Conservation (phyloP, 2,888 invertebrate species). For the Sericinus montela region DNA sequence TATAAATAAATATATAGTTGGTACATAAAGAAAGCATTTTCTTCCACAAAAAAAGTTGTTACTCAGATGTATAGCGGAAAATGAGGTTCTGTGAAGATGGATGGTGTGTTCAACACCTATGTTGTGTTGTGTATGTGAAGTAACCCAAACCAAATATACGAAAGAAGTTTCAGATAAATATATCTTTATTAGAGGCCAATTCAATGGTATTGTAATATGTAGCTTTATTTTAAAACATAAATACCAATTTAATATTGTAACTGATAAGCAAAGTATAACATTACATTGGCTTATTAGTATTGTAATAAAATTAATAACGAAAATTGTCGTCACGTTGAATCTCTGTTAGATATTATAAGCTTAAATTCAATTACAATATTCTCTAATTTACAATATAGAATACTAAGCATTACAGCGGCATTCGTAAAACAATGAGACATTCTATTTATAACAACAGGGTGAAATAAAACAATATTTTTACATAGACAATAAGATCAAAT, state of each 20-base stretch:
- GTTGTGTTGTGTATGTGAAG: no score
- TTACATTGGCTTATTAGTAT: slow-evolving; percentile 44
- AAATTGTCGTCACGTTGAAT: slow-evolving; percentile 41
- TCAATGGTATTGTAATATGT: slow-evolving; percentile 44
- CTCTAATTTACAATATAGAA: slow-evolving; percentile 45
- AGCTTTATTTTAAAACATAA: slow-evolving; percentile 14
- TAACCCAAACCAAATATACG: background rate
- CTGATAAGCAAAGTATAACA: slow-evolving; percentile 52
- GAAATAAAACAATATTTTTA: slow-evolving; percentile 31
- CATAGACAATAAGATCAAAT: slow-evolving; percentile 26
- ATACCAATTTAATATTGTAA: slow-evolving; percentile 29
- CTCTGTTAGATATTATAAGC: slow-evolving; percentile 45
- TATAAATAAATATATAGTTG: no score
- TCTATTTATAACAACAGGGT: slow-evolving; percentile 53
- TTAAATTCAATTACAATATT: slow-evolving; percentile 49
- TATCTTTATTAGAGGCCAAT: slow-evolving; percentile 73
- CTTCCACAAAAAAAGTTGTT: no score
- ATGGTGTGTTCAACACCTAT: no score
- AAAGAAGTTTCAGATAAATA: slow-evolving; percentile 53
- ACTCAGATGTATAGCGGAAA: no score
- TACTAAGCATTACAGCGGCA: slow-evolving; percentile 61
- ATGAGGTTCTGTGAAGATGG: no score
- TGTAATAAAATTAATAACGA: slow-evolving; percentile 36
- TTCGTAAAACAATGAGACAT: slow-evolving; percentile 48
- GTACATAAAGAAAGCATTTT: no score